A percentile compares a stretch with the other conserved stretches of the same genome.
Evolutionary conservation across 2,888 invertebrate genomes (phyloP).

Genomic region (Lasiommata megera): DNA sequence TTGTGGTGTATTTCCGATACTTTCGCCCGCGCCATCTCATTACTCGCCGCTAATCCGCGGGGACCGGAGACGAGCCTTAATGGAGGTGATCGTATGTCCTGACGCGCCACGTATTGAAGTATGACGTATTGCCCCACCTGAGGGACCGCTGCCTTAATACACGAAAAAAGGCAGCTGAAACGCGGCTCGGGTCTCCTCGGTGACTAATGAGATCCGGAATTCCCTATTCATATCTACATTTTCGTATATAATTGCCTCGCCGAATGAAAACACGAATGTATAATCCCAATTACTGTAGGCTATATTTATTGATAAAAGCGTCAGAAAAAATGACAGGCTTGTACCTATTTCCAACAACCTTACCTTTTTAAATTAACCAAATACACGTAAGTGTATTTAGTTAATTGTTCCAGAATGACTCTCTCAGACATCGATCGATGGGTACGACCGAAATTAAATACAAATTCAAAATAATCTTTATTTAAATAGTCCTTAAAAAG

Average conservation of each 20-base stretch:
- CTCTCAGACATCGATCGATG: no score
- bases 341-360: no score
- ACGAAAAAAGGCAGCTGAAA: slow-evolving; percentile 50
- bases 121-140: slow-evolving; percentile 74
- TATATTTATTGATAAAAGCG: no score
- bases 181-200: not conserved
- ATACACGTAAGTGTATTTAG: no score
- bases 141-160: slow-evolving; percentile 64
- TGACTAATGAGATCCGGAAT: slow-evolving; percentile 28
- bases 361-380: no score
- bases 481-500: no score
- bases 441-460: no score
- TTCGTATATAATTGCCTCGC: not conserved
- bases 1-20: slow-evolving; percentile 76
- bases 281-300: no score
- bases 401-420: no score
- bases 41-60: slow-evolving; percentile 75
- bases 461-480: no score
- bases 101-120: slow-evolving; percentile 68
- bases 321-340: no score
- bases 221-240: not conserved
- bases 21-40: slow-evolving; percentile 75
- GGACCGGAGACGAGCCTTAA: slow-evolving; percentile 64
- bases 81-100: slow-evolving; percentile 78
- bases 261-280: no score